Base-by-base conservation (phyloP, 2,113 vertebrate species). In the Lasiurus borealis region DNA sequence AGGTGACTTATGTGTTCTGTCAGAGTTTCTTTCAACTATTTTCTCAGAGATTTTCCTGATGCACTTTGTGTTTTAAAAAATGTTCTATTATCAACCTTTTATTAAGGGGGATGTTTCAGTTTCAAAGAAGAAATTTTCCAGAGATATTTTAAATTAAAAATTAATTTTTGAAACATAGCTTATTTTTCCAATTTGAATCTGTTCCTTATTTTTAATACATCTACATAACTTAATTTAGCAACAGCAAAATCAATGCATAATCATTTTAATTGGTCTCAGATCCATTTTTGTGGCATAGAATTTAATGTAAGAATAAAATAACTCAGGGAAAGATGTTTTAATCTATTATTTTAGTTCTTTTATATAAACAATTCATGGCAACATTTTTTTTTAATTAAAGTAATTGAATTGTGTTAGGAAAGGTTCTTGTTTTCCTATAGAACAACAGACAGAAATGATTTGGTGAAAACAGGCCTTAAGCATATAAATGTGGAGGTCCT, bases 211-310 rank as follows among this genome's bases (percentile, higher is more conserved):
- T 95, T 96, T 54, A 50, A 46, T 62, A 95, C 57, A 93, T 88
- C 64, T 76, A 95, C 83, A 7, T 0, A 91, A 97, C 85, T 78
- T 96, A 96, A 97, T 95, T 91, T 92, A 97, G 90, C 88, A 96
- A 71, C 27, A 97, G 88, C 92, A 93, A 80, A 95, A 71, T 94
- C 96, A 96, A 97, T 96, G 88, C 83, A 95, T 97, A 97, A 98
- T 95, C 97, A 91, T 95, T 97, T 96, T 97, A 97, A 97, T 97
- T 98, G 88, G 64, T 88, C 98, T 95, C 90, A 92, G 91, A 94
- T 91, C 94, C 31, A 34, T 83, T 96, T 88, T 93, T 91, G 85
- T 93, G 81, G 93, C 52, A 92, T 91, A 52, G 31, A 31, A 21
- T 71, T 92, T 83, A 84, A 83, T 96, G 93, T 96, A 88, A 93